Evolutionary conservation across 2,797 vertebrate genomes (phyloP).

Genomic region (Sardinella longiceps): DNA sequence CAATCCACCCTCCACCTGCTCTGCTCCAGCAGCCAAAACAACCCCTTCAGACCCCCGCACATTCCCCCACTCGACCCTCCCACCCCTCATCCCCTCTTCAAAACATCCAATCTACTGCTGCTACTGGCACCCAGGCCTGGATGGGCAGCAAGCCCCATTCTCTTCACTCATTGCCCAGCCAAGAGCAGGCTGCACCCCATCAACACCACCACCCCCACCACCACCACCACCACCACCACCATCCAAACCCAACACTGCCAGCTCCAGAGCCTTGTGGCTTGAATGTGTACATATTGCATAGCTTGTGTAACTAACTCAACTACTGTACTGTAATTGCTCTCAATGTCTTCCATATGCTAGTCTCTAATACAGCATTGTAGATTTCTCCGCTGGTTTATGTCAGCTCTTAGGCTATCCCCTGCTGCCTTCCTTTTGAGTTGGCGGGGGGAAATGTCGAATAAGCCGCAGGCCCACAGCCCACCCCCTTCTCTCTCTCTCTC

Average conservation of each 20-base stretch:
- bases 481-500: neutral
- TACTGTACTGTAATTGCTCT: slow-evolving; percentile 69
- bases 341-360: slow-evolving; percentile 67
- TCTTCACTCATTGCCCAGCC: slow-evolving; percentile 33
- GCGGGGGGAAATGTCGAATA: slow-evolving; percentile 26
- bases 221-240: neutral
- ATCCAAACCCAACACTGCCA: slow-evolving; percentile 35
- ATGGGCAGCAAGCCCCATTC: neutral
- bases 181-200: neutral
- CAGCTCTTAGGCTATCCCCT: slow-evolving; percentile 37
- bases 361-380: slow-evolving; percentile 45
- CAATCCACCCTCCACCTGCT: slow-evolving; percentile 1
- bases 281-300: slow-evolving; percentile 66
- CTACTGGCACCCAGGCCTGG: slow-evolving; percentile 1
- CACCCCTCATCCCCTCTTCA: neutral
- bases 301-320: slow-evolving; percentile 66
- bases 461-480: neutral
- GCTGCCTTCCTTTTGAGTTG: slow-evolving; percentile 20
- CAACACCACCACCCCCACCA: slow-evolving; percentile 25
- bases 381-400: slow-evolving; percentile 44
- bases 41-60: neutral
- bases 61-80: too few relatives aligned
- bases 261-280: slow-evolving; percentile 58
- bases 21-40: neutral
- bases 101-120: neutral